Evolutionary conservation across 2,888 invertebrate species (phyloP), one percentile per base, ranked within the genome.

Genomic region (Pseudococcus viburni): DNA sequence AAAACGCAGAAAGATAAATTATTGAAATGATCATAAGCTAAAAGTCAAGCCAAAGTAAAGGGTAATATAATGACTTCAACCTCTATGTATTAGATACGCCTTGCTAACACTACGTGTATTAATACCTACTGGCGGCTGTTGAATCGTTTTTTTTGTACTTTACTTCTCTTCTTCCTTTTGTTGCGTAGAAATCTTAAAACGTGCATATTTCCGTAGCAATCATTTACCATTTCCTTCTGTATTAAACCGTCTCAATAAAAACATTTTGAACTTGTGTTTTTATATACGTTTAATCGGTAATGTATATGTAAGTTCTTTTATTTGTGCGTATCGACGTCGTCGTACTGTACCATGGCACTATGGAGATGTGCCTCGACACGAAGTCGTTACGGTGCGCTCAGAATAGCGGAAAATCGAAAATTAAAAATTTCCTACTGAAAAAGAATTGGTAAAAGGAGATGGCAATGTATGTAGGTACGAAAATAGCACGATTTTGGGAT

Each of bases 201-300:
- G 59, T 85, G 85, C 85, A 85, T 85, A 85, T 85, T 85, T 85
- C 85, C 85, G 85, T 85, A 59, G 85, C 85, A 59, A 51, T 85
- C 85, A 85, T 85, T 85, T 59, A 85, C 85, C 59, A 84, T 85
- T 85, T 85, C 85, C 51, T 84, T 84, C 84, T 84, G 84, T 84
- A 84, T 73, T 73, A 73, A 73, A 73, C 73, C 73, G 73, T 73
- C 73, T 73, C 80, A 46, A 83, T 83, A 83, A 83, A 46, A 83
- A 83, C 80, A 46, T 83, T 46, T 83, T 77, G 5, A 17, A 77
- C 77, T 19, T 77, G 19, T 83, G 80, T 83, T 83, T 46, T 83
- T 83, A 46, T 33, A 11, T 46, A 19, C 80, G 46, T 83, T 83
- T 83, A 83, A 83, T 83, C 80, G 80, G 73, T 73, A 73, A 73